Base-by-base conservation (phyloP, 30 jellyfish, hydroid and myxozoan genomes). In the Chironex yamaguchii region DNA sequence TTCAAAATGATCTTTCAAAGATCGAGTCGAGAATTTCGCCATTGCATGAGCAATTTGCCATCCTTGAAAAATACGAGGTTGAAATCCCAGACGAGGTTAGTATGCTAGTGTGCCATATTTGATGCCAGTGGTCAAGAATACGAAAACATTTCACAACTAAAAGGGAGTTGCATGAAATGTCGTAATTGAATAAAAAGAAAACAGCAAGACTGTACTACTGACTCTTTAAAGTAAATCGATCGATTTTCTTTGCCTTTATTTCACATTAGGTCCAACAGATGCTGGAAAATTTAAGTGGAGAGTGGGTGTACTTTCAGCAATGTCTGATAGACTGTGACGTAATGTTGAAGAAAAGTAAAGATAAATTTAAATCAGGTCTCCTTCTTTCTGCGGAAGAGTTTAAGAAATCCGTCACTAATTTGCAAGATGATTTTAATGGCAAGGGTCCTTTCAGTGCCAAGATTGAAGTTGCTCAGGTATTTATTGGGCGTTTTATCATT, bases 241-340 rank as follows among this genome's bases (percentile, higher is more conserved):
- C n/a, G n/a, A n/a, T n/a, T n/a, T 0, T 29, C 22, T 2, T 0
- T 65, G 14, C 1, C 48, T 36, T 62, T 22, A 71, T 21, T 13
- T 52, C 33, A 52, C 25, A 9, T 6, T 29, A 92, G 98, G 96
- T 88, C 29, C 98, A 92, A 67, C 85, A 81, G 51, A 96, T 88
- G 91, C 92, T 92, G 27, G 97, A 92, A 24, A 90, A 84, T 17
- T 65, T 92, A n/a, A 96, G 97, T 74, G 86, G 82, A 6, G 96
- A 96, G 27, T 92, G 98, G 98, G 82, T 92, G 21, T 50, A 91
- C 20, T 92, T 92, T 90, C 98, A 92, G 36, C 98, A 92, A 52
- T 92, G 98, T 33, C 79, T 92, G 54, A 92, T 92, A 52, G 98
- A 92, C 78, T 6, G 95, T 52, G 98, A 92, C 33, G 91, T 62